Percentiles rank a stretch among this genome's conserved stretches.
phyloP scores from a whole-genome alignment of 1,140 invertebrate species.

The Anastrepha obliqua region DNA sequence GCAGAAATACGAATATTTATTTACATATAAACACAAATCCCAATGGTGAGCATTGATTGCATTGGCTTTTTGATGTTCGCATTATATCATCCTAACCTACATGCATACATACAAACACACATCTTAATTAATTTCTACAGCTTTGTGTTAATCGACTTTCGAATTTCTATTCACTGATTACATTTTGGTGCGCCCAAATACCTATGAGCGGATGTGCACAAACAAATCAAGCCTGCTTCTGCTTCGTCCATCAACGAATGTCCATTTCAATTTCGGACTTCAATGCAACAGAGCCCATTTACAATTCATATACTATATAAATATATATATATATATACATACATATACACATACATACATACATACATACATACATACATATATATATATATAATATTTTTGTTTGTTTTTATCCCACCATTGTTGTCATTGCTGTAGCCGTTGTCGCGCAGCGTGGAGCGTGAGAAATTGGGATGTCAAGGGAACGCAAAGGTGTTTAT shows the following conservation, averaged over 20 bases:
- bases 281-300: background rate
- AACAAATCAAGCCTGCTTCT: background rate
- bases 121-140: conserved; percentile 2
- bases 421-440: background rate
- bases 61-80: background rate
- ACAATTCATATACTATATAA: background rate
- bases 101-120: background rate
- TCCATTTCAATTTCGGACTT: conserved; percentile 19
- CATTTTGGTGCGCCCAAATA: background rate
- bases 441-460: too few relatives aligned
- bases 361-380: too few relatives aligned
- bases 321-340: too few relatives aligned
- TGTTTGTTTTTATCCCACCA: background rate
- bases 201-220: background rate
- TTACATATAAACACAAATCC: background rate
- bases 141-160: conserved; percentile 11
- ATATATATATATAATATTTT: too few relatives aligned
- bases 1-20: too few relatives aligned
- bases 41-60: background rate
- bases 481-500: background rate
- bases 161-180: conserved; percentile 6
- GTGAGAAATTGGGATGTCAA: too few relatives aligned
- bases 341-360: too few relatives aligned
- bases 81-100: too few relatives aligned
- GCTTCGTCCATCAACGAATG: background rate